A percentile compares a stretch with the other conserved stretches of the same genome.
Evolutionary conservation across 2,888 invertebrate species (phyloP).

Genomic region (Odontocolon sp.): DNA sequence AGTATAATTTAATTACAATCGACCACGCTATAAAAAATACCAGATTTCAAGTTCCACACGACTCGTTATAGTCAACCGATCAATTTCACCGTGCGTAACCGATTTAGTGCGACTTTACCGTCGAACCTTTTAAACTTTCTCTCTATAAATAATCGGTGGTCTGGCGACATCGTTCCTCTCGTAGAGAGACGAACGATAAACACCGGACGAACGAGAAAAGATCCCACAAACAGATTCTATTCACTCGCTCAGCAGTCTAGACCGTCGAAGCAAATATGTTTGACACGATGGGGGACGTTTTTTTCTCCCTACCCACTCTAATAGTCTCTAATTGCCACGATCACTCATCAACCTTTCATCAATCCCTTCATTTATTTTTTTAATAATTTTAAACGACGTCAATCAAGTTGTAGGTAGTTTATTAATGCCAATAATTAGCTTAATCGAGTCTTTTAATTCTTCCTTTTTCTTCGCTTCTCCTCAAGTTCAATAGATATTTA

Average conservation of each 20-base stretch:
- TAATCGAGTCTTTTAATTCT: not conserved
- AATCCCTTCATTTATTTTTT: not conserved
- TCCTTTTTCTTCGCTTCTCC: not conserved
- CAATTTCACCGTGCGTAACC: too few relatives aligned
- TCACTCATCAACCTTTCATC: slow-evolving; percentile 1
- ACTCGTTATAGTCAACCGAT: too few relatives aligned
- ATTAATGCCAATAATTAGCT: not conserved
- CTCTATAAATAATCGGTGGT: slow-evolving; percentile 70
- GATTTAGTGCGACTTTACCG: not conserved
- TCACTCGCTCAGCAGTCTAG: too few relatives aligned
- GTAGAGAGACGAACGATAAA: slow-evolving; percentile 1
- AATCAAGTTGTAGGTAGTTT: not conserved
- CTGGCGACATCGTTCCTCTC: not conserved
- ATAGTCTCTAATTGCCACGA: slow-evolving; percentile 1
- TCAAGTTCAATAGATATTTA: too few relatives aligned
- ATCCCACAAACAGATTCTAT: too few relatives aligned
- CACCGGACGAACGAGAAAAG: slow-evolving; percentile 15
- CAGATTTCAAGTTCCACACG: too few relatives aligned
- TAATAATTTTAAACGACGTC: not conserved
- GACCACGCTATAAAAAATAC: too few relatives aligned
- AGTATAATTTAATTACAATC: too few relatives aligned
- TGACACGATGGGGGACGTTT: not conserved
- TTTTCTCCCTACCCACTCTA: slow-evolving; percentile 16
- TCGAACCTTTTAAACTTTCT: slow-evolving; percentile 66
- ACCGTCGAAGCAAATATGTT: too few relatives aligned